A percentile compares a stretch with the other conserved stretches of the same genome.
phyloP scores from a whole-genome alignment of 2,113 vertebrate species.

The Leptobrachium ailaonicum region DNA sequence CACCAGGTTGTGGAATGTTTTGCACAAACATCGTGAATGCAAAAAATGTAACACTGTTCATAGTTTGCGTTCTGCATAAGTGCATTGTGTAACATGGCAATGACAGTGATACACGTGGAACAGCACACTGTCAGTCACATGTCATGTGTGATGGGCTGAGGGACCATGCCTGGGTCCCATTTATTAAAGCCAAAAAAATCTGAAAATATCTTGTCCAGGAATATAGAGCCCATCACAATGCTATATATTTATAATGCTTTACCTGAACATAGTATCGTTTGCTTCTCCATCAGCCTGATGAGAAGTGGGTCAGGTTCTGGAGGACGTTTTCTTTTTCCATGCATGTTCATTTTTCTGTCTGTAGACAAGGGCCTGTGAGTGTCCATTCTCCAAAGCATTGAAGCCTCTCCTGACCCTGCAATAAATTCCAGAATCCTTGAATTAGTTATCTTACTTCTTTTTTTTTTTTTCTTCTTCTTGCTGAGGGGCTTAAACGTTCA shows the following conservation, averaged over 20 bases:
- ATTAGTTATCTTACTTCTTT: slow-evolving; percentile 4
- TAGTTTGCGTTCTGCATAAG: too few relatives aligned
- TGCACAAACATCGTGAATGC: too few relatives aligned
- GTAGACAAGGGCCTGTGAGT: not conserved
- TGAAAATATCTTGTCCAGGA: not conserved
- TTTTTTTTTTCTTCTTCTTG: not conserved
- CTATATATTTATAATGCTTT: not conserved
- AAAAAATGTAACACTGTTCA: too few relatives aligned
- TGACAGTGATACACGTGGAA: too few relatives aligned
- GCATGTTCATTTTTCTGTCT: not conserved
- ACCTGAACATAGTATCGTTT: not conserved
- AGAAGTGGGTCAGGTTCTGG: slow-evolving; percentile 1
- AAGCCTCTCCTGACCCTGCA: not conserved
- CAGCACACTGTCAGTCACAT: not conserved
- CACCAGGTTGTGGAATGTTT: too few relatives aligned
- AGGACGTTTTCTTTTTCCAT: not conserved
- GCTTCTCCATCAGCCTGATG: not conserved
- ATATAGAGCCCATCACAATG: not conserved
- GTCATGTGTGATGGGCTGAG: not conserved
- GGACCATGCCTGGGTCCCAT: not conserved
- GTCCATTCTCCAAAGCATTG: not conserved
- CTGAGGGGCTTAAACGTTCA: slow-evolving; percentile 3
- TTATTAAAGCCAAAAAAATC: not conserved
- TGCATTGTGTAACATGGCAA: too few relatives aligned
- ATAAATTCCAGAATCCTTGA: not conserved